A percentile compares a stretch with the other conserved stretches of the same genome.
Evolutionary conservation across 2,888 invertebrate species (phyloP).

Genomic region (Neocrepidodera transversa): DNA sequence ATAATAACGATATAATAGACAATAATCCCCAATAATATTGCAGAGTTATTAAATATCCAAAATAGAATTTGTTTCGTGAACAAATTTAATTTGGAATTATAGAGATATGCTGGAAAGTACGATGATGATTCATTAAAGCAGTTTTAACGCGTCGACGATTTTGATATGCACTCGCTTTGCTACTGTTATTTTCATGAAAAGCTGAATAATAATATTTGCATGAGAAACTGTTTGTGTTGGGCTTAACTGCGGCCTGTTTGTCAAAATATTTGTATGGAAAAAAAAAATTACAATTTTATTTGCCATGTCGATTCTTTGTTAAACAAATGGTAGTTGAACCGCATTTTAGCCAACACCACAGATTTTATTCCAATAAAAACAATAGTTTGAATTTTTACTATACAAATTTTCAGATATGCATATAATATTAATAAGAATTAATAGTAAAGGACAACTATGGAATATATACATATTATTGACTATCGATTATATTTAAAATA

Average conservation of each 20-base stretch:
- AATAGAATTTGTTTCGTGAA: slow-evolving; percentile 13
- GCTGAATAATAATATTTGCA: slow-evolving; percentile 18
- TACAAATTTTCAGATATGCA: too few relatives aligned
- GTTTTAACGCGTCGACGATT: slow-evolving; percentile 24
- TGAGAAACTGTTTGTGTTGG: slow-evolving; percentile 14
- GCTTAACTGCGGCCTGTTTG: slow-evolving; percentile 1
- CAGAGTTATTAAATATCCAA: slow-evolving; percentile 9
- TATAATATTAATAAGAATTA: too few relatives aligned
- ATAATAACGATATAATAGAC: too few relatives aligned
- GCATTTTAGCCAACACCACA: too few relatives aligned
- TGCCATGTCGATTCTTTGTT: not conserved
- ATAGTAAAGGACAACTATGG: too few relatives aligned
- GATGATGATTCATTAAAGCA: slow-evolving; percentile 22
- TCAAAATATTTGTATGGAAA: not conserved
- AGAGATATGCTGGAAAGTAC: slow-evolving; percentile 16
- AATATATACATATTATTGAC: too few relatives aligned
- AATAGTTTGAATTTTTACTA: too few relatives aligned
- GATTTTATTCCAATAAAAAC: too few relatives aligned
- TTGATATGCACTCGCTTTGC: slow-evolving; percentile 15
- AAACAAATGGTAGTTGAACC: not conserved
- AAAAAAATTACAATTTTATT: not conserved
- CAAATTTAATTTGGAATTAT: slow-evolving; percentile 19
- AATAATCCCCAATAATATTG: not conserved
- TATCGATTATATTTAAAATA: too few relatives aligned
- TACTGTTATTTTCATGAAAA: slow-evolving; percentile 12